Evolutionary conservation across 1,140 invertebrate genomes (phyloP).

Genomic region (Solen grandis): DNA sequence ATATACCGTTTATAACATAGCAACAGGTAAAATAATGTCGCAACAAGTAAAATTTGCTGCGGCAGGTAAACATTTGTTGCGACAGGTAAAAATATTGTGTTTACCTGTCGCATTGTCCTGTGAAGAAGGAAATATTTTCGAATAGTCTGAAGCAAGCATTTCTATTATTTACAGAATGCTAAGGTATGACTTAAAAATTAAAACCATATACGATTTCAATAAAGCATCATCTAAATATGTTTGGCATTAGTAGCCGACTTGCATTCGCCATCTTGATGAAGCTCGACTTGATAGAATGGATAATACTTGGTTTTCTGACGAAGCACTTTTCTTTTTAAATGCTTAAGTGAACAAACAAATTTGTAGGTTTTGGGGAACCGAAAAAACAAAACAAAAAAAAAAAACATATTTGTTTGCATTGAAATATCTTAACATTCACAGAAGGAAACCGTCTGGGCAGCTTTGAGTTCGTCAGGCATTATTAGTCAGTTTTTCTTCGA

Average conservation of each 20-base stretch:
- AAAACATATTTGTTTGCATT: background rate
- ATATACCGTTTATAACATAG: no score
- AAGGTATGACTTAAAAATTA: conserved; percentile 23
- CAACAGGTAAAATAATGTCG: no score
- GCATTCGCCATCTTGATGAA: conserved; percentile 9
- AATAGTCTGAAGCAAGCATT: no score
- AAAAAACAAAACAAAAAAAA: no score
- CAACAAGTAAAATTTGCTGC: no score
- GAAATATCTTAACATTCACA: conserved; percentile 6
- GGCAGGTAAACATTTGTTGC: no score
- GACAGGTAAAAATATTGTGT: no score
- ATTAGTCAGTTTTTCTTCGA: background rate
- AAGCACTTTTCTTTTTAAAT: conserved; percentile 19
- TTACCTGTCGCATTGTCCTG: no score
- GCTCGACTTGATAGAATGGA: background rate
- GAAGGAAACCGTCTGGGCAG: background rate
- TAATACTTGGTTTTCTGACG: conserved; percentile 2
- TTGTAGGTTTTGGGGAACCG: background rate
- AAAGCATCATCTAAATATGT: conserved; percentile 13
- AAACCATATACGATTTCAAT: conserved; percentile 9
- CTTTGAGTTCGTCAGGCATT: background rate
- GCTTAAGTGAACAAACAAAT: background rate
- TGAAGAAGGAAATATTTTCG: no score
- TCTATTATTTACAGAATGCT: conserved; percentile 24
- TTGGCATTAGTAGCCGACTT: background rate